These are phyloP conservation scores for Leucosticte australis DNA, from an alignment of 2,113 vertebrate genomes.

Conservation along the genomic window DNA sequence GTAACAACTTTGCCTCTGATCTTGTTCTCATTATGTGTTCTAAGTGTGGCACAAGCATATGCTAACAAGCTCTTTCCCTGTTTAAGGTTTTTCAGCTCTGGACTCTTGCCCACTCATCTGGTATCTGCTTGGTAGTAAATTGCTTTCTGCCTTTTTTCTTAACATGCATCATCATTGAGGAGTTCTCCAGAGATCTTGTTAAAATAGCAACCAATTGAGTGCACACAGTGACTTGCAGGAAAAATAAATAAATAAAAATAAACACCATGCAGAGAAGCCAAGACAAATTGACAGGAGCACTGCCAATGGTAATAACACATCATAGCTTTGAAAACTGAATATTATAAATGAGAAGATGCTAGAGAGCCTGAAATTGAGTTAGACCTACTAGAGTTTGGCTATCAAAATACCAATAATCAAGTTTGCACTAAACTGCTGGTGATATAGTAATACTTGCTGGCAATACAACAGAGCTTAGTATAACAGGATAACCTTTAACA, in stretches of 20 bases:
- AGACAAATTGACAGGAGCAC: slow-evolving; percentile 41
- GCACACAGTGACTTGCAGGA: slow-evolving; percentile 29
- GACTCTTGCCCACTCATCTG: background rate
- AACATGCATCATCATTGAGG: slow-evolving; percentile 38
- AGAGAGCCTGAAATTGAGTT: slow-evolving; percentile 62
- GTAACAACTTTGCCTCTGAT: background rate
- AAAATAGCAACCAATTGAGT: slow-evolving; percentile 67
- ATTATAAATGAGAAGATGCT: slow-evolving; percentile 41
- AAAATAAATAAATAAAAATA: slow-evolving; percentile 29
- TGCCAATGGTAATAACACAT: slow-evolving; percentile 21
- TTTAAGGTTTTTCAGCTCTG: background rate
- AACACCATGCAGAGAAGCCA: background rate
- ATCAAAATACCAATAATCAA: slow-evolving; percentile 37
- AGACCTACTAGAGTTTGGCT: slow-evolving; percentile 12
- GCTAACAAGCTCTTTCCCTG: background rate
- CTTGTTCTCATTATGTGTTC: background rate
- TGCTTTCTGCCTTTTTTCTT: slow-evolving; percentile 36
- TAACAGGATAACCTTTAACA: background rate
- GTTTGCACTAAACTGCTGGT: background rate
- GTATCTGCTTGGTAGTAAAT: background rate
- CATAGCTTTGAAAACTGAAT: slow-evolving; percentile 63
- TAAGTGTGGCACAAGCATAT: background rate
- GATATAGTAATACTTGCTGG: background rate
- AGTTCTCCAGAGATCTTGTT: slow-evolving; percentile 73
- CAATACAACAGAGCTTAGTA: background rate